Evolutionary conservation across 1,140 invertebrate genomes (phyloP).

Genomic region (Solen grandis): DNA sequence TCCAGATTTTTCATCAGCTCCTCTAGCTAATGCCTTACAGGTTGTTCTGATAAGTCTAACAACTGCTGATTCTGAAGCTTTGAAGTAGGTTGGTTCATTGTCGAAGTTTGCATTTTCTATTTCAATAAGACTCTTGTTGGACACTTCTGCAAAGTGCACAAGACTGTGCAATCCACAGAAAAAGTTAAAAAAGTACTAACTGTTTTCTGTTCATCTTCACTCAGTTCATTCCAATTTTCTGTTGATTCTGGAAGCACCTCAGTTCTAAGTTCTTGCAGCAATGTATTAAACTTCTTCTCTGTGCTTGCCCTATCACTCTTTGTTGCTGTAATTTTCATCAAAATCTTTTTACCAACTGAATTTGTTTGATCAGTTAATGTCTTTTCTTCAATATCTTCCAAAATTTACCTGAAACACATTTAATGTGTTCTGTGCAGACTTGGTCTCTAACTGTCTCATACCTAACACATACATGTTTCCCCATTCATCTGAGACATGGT

Average conservation of each 20-base stretch:
- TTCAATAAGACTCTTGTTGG: conserved; percentile 12
- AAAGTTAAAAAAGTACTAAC: conserved; percentile 26
- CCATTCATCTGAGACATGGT: conserved; percentile 44
- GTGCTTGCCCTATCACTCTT: conserved; percentile 57
- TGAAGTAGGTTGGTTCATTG: conserved; percentile 3
- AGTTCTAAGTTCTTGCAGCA: conserved; percentile 34
- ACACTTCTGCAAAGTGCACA: conserved; percentile 47
- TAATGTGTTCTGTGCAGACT: conserved; percentile 40
- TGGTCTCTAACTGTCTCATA: conserved; percentile 49
- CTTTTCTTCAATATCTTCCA: conserved; percentile 41
- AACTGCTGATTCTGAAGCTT: conserved; percentile 34
- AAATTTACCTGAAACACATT: conserved; percentile 31
- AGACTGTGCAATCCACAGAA: conserved; percentile 52
- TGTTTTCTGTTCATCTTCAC: conserved; percentile 14
- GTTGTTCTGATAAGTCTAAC: conserved; percentile 48
- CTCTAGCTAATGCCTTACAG: conserved; percentile 25
- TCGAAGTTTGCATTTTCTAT: conserved; percentile 27
- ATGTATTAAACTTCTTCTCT: conserved; percentile 32
- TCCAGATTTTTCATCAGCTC: conserved; percentile 11
- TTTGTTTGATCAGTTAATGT: background rate
- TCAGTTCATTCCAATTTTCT: conserved; percentile 34
- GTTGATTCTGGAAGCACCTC: conserved; percentile 30
- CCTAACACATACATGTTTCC: conserved; percentile 50
- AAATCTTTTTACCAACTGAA: conserved; percentile 25
- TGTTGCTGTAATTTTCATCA: conserved; percentile 43